These are phyloP conservation scores for Protaetia brevitarsis DNA, from an alignment of 1,140 invertebrate species.

Conservation along the genomic window DNA sequence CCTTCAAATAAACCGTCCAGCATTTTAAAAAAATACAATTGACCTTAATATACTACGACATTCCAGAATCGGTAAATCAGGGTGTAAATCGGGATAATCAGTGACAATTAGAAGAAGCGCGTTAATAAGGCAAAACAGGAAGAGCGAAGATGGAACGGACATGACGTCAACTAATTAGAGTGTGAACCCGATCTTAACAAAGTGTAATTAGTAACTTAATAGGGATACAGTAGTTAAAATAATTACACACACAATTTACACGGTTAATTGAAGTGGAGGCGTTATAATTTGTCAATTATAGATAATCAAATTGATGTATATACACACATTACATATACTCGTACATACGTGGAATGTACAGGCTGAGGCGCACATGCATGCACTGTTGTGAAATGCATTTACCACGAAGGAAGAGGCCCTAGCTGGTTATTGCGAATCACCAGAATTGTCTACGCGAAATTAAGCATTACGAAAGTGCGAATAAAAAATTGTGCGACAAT, in stretches of 20 bases:
- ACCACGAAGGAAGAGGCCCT: no score
- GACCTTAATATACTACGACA: no score
- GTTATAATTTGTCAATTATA: slow-evolving; percentile 25
- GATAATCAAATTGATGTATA: slow-evolving; percentile 17
- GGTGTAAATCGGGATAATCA: slow-evolving; percentile 20
- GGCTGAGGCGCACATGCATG: no score
- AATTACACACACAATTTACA: slow-evolving; percentile 44
- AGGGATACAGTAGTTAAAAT: slow-evolving; percentile 48
- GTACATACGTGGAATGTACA: no score
- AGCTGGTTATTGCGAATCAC: no score
- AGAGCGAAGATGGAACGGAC: slow-evolving; percentile 37
- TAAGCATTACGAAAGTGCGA: no score
- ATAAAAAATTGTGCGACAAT: no score
- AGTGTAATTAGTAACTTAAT: slow-evolving; percentile 48
- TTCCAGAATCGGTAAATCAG: slow-evolving; percentile 15
- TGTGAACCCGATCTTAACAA: slow-evolving; percentile 45
- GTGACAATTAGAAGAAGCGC: slow-evolving; percentile 10
- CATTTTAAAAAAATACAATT: no score
- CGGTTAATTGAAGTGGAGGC: slow-evolving; percentile 34
- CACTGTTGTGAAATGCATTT: no score
- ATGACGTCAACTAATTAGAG: slow-evolving; percentile 46
- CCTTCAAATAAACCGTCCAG: no score
- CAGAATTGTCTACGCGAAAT: no score
- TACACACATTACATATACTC: no score
- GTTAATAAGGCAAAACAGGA: slow-evolving; percentile 33